Conservation (phyloP, 2,888 invertebrate species). For the Myopa testacea region DNA sequence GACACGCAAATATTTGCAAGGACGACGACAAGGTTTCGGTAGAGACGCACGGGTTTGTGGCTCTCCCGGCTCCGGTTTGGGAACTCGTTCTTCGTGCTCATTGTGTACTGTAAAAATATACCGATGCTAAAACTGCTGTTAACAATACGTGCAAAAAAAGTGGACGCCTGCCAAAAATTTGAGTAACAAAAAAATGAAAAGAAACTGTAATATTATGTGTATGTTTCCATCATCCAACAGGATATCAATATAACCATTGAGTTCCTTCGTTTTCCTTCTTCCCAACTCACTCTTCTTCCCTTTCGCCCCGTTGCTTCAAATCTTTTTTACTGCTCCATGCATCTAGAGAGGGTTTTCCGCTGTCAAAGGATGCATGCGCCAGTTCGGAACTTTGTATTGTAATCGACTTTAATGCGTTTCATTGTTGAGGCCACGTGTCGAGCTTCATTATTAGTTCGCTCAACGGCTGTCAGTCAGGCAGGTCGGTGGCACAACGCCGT, state of each 20-base stretch:
- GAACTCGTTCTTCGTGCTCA: neutral
- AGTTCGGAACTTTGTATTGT: conserved; percentile 56
- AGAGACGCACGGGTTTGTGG: neutral
- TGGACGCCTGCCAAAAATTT: conserved; percentile 7
- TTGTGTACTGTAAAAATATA: neutral
- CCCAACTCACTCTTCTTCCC: neutral
- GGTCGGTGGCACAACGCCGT: conserved; percentile 2
- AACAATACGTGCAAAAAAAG: neutral
- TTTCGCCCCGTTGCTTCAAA: neutral
- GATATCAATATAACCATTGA: conserved; percentile 44
- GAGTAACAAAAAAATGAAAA: neutral
- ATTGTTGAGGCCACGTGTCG: conserved; percentile 69
- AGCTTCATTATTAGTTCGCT: conserved; percentile 67
- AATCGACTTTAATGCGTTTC: conserved; percentile 70
- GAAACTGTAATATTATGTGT: conserved; percentile 1
- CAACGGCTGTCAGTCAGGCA: conserved; percentile 47
- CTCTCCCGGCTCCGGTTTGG: neutral
- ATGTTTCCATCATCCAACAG: conserved; percentile 34
- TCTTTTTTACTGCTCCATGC: neutral
- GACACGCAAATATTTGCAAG: conserved; percentile 26
- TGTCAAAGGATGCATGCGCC: conserved; percentile 31
- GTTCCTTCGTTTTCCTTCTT: conserved; percentile 11
- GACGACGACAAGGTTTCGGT: neutral
- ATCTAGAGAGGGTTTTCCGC: neutral
- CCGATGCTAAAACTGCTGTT: neutral